phyloP scores from a whole-genome alignment of 2,888 invertebrate species.

The Creontiades dilutus region DNA sequence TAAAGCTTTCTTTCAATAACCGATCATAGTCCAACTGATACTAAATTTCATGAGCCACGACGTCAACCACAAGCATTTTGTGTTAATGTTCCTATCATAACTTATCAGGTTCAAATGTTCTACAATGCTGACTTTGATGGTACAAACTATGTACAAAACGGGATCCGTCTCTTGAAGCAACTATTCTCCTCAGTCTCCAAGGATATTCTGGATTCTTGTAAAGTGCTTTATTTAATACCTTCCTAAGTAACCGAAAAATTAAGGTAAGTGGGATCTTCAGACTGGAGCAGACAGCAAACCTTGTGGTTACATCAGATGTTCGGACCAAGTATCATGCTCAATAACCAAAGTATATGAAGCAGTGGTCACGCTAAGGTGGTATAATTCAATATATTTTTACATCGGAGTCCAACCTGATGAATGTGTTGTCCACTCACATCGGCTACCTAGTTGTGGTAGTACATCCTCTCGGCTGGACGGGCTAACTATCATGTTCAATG shows the following conservation, averaged over 20 bases:
- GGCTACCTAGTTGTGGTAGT: not conserved
- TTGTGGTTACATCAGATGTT: not conserved
- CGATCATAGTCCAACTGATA: no score
- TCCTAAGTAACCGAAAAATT: not conserved
- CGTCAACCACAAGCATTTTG: not conserved
- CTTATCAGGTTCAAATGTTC: not conserved
- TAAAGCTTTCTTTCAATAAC: no score
- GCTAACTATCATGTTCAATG: not conserved
- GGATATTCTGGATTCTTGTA: not conserved
- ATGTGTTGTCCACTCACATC: no score
- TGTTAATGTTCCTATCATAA: not conserved
- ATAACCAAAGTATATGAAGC: not conserved
- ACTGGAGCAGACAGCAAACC: not conserved
- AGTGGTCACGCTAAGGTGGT: not conserved
- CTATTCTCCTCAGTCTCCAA: not conserved
- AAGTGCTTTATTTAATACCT: not conserved
- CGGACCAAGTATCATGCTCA: not conserved
- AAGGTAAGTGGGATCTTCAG: slow-evolving; percentile 15
- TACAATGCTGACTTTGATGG: not conserved
- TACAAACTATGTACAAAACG: not conserved
- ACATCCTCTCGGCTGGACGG: no score
- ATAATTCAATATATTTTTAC: slow-evolving; percentile 2
- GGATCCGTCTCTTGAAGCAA: not conserved
- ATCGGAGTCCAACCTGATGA: no score
- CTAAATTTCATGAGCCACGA: not conserved